Evolutionary conservation across 2,113 vertebrate species (phyloP).

Genomic region (Candoia aspera): DNA sequence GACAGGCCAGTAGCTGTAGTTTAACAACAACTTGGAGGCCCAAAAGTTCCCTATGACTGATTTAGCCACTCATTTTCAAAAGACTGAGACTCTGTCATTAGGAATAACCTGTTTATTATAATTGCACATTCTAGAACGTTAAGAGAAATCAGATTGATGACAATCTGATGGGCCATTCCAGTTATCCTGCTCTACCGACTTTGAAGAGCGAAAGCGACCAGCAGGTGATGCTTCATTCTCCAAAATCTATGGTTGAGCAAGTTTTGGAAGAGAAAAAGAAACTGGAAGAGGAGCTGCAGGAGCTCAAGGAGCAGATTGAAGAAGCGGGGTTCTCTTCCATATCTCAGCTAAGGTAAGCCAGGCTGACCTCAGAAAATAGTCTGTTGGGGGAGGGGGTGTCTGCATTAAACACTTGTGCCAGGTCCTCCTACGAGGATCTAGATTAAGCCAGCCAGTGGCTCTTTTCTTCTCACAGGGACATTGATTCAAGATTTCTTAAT

Average conservation of each 20-base stretch:
- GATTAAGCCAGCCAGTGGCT: background rate
- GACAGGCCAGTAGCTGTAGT: background rate
- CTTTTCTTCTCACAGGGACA: background rate
- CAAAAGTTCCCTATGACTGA: background rate
- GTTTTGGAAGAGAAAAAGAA: constrained; percentile 78
- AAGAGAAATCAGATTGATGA: constrained; percentile 46
- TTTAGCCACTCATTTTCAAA: background rate
- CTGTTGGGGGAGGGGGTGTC: background rate
- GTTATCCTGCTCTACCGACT: background rate
- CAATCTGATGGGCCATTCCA: background rate
- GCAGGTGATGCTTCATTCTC: constrained; percentile 69
- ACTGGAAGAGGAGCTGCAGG: constrained; percentile 81
- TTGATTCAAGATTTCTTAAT: background rate
- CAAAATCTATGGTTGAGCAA: constrained; percentile 69
- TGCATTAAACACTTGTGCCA: background rate
- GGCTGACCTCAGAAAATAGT: background rate
- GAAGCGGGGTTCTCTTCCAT: constrained; percentile 87
- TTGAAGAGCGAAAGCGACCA: constrained; percentile 39
- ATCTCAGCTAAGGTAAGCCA: constrained; percentile 84
- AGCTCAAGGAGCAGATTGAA: constrained; percentile 86
- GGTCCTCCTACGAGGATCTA: no score
- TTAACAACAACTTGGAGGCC: background rate
- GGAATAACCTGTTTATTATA: background rate
- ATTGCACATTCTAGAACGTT: constrained; percentile 62
- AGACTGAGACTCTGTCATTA: background rate